Percentiles rank a stretch among this genome's conserved stretches.
Conservation (phyloP, 35 echinoderm and acorn worm genomes). For the Anneissia japonica region DNA sequence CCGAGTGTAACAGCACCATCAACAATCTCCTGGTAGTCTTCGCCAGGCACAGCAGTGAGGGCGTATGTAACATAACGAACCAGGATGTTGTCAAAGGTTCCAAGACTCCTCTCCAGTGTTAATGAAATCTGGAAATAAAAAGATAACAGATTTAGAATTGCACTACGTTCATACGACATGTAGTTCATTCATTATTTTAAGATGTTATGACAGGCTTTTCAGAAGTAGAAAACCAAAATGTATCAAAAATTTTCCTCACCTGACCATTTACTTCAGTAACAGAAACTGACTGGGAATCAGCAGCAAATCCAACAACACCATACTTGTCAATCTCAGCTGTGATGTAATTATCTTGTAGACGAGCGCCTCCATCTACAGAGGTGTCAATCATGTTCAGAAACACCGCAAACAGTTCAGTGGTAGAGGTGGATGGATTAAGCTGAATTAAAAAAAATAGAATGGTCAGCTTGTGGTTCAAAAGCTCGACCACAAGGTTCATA, state of each 20-base stretch:
- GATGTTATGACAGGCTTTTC: too few species aligned
- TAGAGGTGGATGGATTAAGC: slow-evolving; percentile 38
- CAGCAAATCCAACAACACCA: slow-evolving; percentile 69
- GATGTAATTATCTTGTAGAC: slow-evolving; percentile 17
- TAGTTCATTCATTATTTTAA: too few species aligned
- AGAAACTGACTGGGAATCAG: slow-evolving; percentile 33
- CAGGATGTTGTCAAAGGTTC: slow-evolving; percentile 54
- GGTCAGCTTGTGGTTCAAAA: too few species aligned
- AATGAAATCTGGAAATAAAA: slow-evolving; percentile 48
- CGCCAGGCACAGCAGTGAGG: slow-evolving; percentile 43
- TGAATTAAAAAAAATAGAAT: background rate
- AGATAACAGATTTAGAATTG: too few species aligned
- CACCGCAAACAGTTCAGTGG: slow-evolving; percentile 73
- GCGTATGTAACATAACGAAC: slow-evolving; percentile 67
- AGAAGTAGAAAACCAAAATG: too few species aligned
- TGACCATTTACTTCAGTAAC: slow-evolving; percentile 53
- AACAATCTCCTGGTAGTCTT: slow-evolving; percentile 69
- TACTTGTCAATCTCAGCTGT: slow-evolving; percentile 60
- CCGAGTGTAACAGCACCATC: slow-evolving; percentile 44
- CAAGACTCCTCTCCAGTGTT: slow-evolving; percentile 59
- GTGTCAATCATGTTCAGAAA: slow-evolving; percentile 48
- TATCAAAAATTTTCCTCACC: slow-evolving; percentile 23
- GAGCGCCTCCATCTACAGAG: slow-evolving; percentile 55
- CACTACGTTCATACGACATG: too few species aligned
- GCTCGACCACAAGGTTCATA: too few species aligned